These are phyloP conservation scores for Suillia variegata DNA, from an alignment of 2,888 invertebrate species.

Conservation along the genomic window DNA sequence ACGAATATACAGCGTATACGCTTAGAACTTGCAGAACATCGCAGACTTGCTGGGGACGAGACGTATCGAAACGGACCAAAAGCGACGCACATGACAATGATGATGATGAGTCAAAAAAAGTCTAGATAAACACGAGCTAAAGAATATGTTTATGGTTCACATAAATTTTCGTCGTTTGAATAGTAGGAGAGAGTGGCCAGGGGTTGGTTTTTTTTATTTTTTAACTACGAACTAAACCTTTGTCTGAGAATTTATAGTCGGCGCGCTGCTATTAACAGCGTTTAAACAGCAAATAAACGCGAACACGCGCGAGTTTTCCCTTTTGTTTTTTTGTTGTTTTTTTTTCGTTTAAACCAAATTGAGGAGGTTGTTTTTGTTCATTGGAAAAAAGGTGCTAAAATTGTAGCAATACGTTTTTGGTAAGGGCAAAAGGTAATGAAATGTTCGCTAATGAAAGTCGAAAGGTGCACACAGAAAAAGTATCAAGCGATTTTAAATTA, in stretches of 20 bases:
- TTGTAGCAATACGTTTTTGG: slow-evolving; percentile 33
- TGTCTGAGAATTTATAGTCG: not conserved
- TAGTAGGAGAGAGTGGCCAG: no score
- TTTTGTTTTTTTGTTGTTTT: no score
- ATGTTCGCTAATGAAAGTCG: slow-evolving; percentile 6
- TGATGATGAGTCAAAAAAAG: not conserved
- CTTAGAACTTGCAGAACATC: not conserved
- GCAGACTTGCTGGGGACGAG: no score
- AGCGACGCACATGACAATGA: not conserved
- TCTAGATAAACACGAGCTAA: not conserved
- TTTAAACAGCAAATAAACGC: slow-evolving; percentile 2
- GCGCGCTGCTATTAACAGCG: slow-evolving; percentile 1
- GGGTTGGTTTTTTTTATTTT: not conserved
- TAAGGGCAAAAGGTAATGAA: not conserved
- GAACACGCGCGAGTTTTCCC: no score
- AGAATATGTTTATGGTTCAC: not conserved
- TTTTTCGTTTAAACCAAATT: not conserved
- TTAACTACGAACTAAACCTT: no score
- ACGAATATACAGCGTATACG: no score
- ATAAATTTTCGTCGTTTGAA: not conserved
- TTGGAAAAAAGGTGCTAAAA: slow-evolving; percentile 44
- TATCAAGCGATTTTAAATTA: no score
- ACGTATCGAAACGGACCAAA: not conserved
- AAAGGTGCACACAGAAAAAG: no score
- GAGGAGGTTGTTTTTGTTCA: not conserved